Base-by-base conservation (phyloP, 2,888 invertebrate species). In the Notocelia uddmanniana region DNA sequence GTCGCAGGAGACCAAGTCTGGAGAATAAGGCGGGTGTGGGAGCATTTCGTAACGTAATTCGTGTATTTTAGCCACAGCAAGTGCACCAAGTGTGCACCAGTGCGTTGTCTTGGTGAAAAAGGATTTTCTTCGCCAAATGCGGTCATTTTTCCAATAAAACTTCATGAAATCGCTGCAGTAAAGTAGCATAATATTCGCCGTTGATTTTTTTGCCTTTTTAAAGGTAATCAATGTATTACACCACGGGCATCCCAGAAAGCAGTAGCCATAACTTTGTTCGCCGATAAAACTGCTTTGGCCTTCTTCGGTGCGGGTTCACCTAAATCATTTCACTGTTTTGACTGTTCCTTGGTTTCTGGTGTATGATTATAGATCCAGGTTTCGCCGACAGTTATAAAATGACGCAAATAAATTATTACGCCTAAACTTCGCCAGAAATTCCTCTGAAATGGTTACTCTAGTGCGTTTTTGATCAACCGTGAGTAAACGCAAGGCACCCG, bases 51-150 rank as follows among this genome's bases (percentile, higher is more conserved):
- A 31, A 57, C 18, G 31, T 9, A 18, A 34, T 3, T 57, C 57
- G 31, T 34, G 57, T 2, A 18, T 34, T 57, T 57, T 57, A 15
- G 57, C n/a, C 34, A 57, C 34, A 57, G 57, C 57, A 34, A 18
- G n/a, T 34, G 31, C n/a, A 31, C 31, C n/a, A 55, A 26, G 55
- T 55, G 26, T 55, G 55, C n/a, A 55, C 55, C 55, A 23, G 55
- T 26, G 55, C 55, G 26, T 55, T 55, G 26, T 55, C 26, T 55
- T 26, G 9, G 26, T 55, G 55, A 26, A 55, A 55, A 23, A 55
- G 26, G 26, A 26, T 26, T 23, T 23, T 54, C 34, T 34, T 34
- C 34, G 34, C 34, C 11, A 41, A 3, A 15, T 15, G 41, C 2
- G 41, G 41, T 15, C 41, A 3, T 41, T 41, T 41, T 41, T 13